Evolutionary conservation across 2,888 invertebrate species (phyloP).

Genomic region (Loripinus fragilis): DNA sequence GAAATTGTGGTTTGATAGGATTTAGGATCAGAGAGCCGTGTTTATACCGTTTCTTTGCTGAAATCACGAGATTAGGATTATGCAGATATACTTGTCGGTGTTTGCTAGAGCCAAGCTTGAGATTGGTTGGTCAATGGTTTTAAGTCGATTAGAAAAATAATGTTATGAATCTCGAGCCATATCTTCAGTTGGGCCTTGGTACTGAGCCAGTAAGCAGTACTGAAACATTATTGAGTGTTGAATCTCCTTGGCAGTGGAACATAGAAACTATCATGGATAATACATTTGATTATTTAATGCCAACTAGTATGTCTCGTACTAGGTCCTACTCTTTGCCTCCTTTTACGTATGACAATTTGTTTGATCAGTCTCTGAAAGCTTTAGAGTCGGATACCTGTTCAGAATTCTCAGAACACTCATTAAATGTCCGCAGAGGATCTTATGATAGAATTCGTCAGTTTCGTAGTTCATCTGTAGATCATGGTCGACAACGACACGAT

Average conservation of each 20-base stretch:
- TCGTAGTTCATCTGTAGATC: constrained; percentile 48
- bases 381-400: constrained; percentile 58
- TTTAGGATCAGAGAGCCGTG: constrained; percentile 8
- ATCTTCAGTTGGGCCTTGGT: constrained; percentile 4
- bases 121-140: background rate
- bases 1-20: constrained; percentile 13
- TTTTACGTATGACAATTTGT: constrained; percentile 28
- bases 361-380: constrained; percentile 47
- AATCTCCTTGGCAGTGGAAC: constrained; percentile 12
- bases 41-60: background rate
- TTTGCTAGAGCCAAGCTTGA: constrained; percentile 4
- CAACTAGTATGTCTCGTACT: constrained; percentile 45
- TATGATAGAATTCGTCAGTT: constrained; percentile 26
- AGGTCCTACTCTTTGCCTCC: background rate
- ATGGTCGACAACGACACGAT: constrained; percentile 29
- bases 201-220: background rate
- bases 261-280: constrained; percentile 32
- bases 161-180: background rate
- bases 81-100: background rate
- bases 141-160: constrained; percentile 3
- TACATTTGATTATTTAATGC: constrained; percentile 52
- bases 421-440: background rate
- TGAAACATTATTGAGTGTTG: background rate
- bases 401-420: constrained; percentile 52
- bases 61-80: constrained; percentile 10